Evolutionary conservation across 2,797 vertebrate species (phyloP).

Genomic region (Enteromius viviparus): DNA sequence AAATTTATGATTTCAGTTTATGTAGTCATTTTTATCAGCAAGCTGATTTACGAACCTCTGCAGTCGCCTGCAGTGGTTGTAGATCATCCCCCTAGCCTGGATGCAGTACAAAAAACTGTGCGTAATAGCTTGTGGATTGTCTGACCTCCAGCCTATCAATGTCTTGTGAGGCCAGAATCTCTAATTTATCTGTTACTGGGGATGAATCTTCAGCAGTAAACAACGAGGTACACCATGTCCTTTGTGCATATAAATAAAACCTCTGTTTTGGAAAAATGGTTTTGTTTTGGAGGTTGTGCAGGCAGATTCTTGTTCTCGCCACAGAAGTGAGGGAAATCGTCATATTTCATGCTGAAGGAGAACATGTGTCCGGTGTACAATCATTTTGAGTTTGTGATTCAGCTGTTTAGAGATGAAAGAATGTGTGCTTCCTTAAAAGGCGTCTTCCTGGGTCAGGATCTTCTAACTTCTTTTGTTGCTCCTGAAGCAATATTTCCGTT

Average conservation of each 20-base stretch:
- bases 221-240: slow-evolving; percentile 18
- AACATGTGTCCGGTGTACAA: slow-evolving; percentile 7
- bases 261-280: slow-evolving; percentile 22
- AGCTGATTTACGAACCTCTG: slow-evolving; percentile 30
- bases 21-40: slow-evolving; percentile 35
- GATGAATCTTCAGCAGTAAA: slow-evolving; percentile 22
- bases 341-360: slow-evolving; percentile 24
- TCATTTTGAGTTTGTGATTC: slow-evolving; percentile 16
- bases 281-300: slow-evolving; percentile 22
- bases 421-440: slow-evolving; percentile 32
- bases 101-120: slow-evolving; percentile 30
- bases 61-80: slow-evolving; percentile 2
- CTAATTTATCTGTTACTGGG: slow-evolving; percentile 27
- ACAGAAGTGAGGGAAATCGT: slow-evolving; percentile 16
- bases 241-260: slow-evolving; percentile 17
- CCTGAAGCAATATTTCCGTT: background rate
- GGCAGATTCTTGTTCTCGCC: background rate
- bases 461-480: background rate
- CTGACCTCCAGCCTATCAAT: slow-evolving; percentile 39
- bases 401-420: slow-evolving; percentile 29
- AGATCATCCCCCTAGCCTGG: slow-evolving; percentile 25
- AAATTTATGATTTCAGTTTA: slow-evolving; percentile 16
- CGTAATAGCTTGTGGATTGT: background rate
- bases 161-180: background rate
- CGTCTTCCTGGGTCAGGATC: background rate